Conservation (phyloP, 2,797 vertebrate genomes). For the Serranus cabrilla region DNA sequence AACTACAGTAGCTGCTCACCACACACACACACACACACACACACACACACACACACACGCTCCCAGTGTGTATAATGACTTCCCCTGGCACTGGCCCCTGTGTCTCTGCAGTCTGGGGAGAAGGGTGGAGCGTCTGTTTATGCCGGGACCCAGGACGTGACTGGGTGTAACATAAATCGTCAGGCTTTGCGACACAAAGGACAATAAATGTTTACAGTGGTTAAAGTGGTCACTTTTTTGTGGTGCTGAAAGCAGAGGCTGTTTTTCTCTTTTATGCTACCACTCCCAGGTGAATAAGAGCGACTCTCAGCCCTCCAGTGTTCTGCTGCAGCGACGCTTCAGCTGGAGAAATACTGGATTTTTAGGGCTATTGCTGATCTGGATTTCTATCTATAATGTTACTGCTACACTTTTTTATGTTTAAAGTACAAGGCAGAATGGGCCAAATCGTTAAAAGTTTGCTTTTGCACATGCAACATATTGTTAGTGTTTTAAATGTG, state of each 20-base stretch:
- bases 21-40: slow-evolving; percentile 29
- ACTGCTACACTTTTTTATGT: too few species aligned
- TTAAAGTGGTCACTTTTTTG: slow-evolving; percentile 60
- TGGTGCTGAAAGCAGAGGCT: slow-evolving; percentile 41
- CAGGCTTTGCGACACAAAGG: slow-evolving; percentile 60
- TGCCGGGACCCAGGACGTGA: slow-evolving; percentile 53
- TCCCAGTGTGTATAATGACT: slow-evolving; percentile 66
- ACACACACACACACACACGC: slow-evolving; percentile 21
- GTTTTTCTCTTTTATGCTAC: slow-evolving; percentile 39
- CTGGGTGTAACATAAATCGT: slow-evolving; percentile 72
- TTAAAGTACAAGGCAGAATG: too few species aligned
- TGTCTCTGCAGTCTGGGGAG: slow-evolving; percentile 66
- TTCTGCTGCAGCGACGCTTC: slow-evolving; percentile 22
- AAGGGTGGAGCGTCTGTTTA: slow-evolving; percentile 74
- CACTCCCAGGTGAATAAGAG: slow-evolving; percentile 58
- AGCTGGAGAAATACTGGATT: slow-evolving; percentile 5
- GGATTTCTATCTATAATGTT: too few species aligned
- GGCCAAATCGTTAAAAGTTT: too few species aligned
- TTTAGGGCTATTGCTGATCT: too few species aligned
- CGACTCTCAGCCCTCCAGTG: slow-evolving; percentile 8
- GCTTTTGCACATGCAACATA: too few species aligned
- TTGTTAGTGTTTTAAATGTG: too few species aligned
- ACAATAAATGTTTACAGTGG: slow-evolving; percentile 73
- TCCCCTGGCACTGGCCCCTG: slow-evolving; percentile 69
- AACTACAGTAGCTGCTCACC: slow-evolving; percentile 66